Evolutionary conservation across 1,140 invertebrate species (phyloP).

Genomic region (Drosophila tristis): DNA sequence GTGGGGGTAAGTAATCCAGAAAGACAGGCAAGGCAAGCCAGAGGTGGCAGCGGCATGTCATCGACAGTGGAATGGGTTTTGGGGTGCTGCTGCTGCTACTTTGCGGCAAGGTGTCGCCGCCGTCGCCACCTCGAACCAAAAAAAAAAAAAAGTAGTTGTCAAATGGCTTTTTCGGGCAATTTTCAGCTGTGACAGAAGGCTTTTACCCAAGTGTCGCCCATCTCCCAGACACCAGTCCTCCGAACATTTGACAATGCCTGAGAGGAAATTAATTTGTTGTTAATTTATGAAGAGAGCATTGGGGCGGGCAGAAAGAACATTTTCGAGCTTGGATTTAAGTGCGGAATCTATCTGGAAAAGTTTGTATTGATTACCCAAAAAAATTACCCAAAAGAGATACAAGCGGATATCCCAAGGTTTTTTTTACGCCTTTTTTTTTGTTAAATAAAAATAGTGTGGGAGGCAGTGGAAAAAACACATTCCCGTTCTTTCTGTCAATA

Average conservation of each 20-base stretch:
- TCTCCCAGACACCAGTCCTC: constrained; percentile 12
- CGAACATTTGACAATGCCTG: constrained; percentile 42
- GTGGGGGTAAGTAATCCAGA: neutral
- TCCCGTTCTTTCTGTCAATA: no score
- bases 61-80: neutral
- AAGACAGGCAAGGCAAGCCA: neutral
- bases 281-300: no score
- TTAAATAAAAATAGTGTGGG: no score
- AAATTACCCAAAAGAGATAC: no score
- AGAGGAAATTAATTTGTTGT: constrained; percentile 28
- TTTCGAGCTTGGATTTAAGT: no score
- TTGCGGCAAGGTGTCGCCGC: constrained; percentile 54
- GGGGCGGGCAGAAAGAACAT: no score
- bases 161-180: constrained; percentile 68
- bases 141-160: constrained; percentile 69
- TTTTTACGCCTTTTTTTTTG: no score
- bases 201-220: constrained; percentile 65
- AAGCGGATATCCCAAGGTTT: no score
- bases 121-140: constrained; percentile 58
- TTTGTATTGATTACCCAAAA: no score
- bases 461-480: no score
- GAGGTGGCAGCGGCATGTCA: constrained; percentile 9
- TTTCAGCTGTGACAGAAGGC: constrained; percentile 63
- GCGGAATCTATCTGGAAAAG: no score
- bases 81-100: constrained; percentile 10